Percentiles rank a stretch among this genome's conserved stretches.
Conservation (phyloP, 1,140 invertebrate species). For the Battus philenor region DNA sequence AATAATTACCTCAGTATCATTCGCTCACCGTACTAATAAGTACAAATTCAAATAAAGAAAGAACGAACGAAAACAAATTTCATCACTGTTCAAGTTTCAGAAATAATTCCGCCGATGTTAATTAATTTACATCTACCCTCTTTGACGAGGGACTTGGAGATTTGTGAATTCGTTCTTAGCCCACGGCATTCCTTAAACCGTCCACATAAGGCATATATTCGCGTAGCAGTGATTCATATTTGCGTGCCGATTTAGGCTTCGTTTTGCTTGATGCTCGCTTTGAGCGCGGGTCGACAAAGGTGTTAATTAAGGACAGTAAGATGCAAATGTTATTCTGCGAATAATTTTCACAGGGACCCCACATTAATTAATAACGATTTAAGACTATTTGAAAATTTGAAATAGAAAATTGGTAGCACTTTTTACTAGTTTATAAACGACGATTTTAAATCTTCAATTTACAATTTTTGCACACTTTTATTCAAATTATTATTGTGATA, state of each 20-base stretch:
- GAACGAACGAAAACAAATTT: constrained; percentile 15
- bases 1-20: too few relatives aligned
- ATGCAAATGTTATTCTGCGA: constrained; percentile 7
- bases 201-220: constrained; percentile 10
- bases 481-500: too few relatives aligned
- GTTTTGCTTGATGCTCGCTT: constrained; percentile 11
- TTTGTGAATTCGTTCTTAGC: not conserved
- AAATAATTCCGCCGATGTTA: constrained; percentile 20
- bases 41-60: too few relatives aligned
- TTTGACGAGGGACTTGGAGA: constrained; percentile 15
- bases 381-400: too few relatives aligned
- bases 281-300: constrained; percentile 12
- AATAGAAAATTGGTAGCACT: too few relatives aligned
- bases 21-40: too few relatives aligned
- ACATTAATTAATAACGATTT: too few relatives aligned
- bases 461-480: too few relatives aligned
- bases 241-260: constrained; percentile 8
- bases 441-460: too few relatives aligned
- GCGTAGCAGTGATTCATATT: not conserved
- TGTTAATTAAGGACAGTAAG: constrained; percentile 6
- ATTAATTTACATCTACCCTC: constrained; percentile 28
- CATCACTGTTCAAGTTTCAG: constrained; percentile 6
- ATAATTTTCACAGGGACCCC: not conserved
- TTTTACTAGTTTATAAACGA: too few relatives aligned
- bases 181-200: constrained; percentile 8